A percentile compares a stretch with the other conserved stretches of the same genome.
Conservation (phyloP, 2,797 vertebrate genomes). For the Chloroceryle inda region DNA sequence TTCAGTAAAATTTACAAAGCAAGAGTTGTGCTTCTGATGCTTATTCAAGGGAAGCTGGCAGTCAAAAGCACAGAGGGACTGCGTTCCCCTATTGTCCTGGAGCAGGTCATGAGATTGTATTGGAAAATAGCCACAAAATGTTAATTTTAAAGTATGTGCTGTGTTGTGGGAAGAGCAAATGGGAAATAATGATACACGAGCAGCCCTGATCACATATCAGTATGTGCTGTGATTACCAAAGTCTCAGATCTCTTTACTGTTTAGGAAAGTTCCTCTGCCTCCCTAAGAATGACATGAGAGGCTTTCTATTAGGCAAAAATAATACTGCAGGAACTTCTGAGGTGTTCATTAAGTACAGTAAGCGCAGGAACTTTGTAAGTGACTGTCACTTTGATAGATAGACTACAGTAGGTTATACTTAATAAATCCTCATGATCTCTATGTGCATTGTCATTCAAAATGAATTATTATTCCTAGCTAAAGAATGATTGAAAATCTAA, state of each 20-base stretch:
- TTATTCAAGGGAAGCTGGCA: background rate
- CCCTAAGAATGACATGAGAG: background rate
- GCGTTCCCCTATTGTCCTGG: background rate
- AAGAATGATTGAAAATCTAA: slow-evolving; percentile 22
- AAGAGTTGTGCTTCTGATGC: background rate
- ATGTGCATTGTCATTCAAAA: slow-evolving; percentile 39
- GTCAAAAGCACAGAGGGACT: background rate
- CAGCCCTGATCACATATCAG: background rate
- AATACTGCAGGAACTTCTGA: slow-evolving; percentile 14
- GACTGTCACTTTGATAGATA: slow-evolving; percentile 60
- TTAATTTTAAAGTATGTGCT: background rate
- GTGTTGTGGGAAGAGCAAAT: background rate
- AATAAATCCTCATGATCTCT: slow-evolving; percentile 35
- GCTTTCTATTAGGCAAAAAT: background rate
- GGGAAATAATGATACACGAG: background rate
- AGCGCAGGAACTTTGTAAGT: slow-evolving; percentile 5
- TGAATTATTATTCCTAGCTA: slow-evolving; percentile 48
- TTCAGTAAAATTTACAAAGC: too few species aligned
- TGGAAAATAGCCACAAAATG: background rate
- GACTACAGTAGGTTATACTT: slow-evolving; percentile 16
- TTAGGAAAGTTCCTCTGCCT: background rate
- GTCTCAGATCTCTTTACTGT: background rate
- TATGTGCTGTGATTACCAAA: background rate
- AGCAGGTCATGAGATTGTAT: background rate
- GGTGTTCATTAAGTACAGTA: slow-evolving; percentile 30